A percentile compares a stretch with the other conserved stretches of the same genome.
These are phyloP conservation scores for Chrysomallon squamiferum DNA, from an alignment of 1,140 invertebrate species.

Conservation along the genomic window DNA sequence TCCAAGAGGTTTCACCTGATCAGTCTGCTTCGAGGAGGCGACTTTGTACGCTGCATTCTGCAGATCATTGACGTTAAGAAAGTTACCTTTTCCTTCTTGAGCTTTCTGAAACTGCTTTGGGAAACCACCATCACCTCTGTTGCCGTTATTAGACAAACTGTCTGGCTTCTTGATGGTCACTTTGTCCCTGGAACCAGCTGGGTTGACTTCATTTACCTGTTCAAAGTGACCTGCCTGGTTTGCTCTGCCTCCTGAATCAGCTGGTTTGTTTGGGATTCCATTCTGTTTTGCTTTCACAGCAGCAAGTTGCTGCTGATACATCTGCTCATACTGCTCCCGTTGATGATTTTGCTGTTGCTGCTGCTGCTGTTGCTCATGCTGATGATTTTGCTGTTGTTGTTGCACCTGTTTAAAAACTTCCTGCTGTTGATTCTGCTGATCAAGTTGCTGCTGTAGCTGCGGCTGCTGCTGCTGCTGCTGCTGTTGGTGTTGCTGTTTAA, in stretches of 20 bases:
- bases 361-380: background rate
- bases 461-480: slow-evolving; percentile 2
- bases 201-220: background rate
- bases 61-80: no score
- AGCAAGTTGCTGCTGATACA: background rate
- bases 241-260: background rate
- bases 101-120: no score
- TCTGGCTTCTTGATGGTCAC: background rate
- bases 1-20: no score
- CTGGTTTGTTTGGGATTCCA: background rate
- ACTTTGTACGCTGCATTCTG: no score
- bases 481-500: background rate
- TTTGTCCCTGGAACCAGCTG: background rate
- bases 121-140: no score
- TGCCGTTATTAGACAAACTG: no score
- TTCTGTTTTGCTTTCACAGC: background rate
- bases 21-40: background rate
- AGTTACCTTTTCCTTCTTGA: no score
- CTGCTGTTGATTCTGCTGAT: slow-evolving; percentile 4
- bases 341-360: background rate
- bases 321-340: background rate
- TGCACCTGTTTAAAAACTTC: background rate
- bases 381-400: background rate
- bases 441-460: background rate
- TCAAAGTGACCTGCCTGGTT: background rate